Conservation (phyloP, 2,113 vertebrate species). For the Puffinus mauretanicus region DNA sequence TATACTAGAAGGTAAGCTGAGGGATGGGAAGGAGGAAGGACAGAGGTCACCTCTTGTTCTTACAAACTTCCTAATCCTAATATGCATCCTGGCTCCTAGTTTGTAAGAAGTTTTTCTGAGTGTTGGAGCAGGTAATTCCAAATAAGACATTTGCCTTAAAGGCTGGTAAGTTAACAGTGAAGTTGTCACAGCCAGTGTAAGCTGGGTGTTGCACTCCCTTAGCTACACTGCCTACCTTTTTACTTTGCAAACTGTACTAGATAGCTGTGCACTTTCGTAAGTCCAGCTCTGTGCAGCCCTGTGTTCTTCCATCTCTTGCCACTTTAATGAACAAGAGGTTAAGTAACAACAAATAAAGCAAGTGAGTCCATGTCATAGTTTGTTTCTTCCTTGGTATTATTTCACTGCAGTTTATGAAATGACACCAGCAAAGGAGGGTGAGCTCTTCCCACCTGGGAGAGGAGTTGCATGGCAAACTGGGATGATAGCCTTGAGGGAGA, state of each 20-base stretch:
- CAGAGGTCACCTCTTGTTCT: not conserved
- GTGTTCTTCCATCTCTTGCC: not conserved
- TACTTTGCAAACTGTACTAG: not conserved
- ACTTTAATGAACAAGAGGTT: not conserved
- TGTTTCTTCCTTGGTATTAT: not conserved
- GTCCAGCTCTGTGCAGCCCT: not conserved
- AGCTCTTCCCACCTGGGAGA: not conserved
- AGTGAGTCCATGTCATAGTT: not conserved
- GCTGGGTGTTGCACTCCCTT: not conserved
- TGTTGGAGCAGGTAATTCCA: not conserved
- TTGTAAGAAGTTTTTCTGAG: not conserved
- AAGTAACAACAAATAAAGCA: not conserved
- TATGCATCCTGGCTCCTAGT: not conserved
- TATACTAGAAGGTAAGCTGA: not conserved
- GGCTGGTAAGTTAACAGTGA: not conserved
- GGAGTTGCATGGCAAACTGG: not conserved
- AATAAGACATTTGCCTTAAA: not conserved
- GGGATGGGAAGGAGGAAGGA: not conserved
- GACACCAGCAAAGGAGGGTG: not conserved
- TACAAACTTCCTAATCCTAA: not conserved
- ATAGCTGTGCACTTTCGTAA: not conserved
- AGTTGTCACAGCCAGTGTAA: not conserved
- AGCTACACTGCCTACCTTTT: not conserved
- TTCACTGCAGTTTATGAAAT: not conserved
- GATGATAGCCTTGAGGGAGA: not conserved